These are phyloP conservation scores for Drosophila limbata DNA, from an alignment of 2,888 invertebrate genomes.

Conservation along the genomic window DNA sequence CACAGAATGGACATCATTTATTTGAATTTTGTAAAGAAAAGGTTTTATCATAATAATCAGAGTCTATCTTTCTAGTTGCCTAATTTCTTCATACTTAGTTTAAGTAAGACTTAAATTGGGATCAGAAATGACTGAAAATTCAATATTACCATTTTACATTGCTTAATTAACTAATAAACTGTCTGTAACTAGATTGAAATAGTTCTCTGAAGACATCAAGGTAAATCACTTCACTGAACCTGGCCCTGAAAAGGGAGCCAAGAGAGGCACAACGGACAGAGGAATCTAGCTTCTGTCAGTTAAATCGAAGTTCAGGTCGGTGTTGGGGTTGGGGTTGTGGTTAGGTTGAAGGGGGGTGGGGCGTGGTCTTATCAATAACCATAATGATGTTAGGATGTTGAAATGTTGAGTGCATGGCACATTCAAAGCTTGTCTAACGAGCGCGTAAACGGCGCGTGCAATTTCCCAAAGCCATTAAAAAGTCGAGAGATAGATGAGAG, in stretches of 20 bases:
- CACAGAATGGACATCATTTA: no score
- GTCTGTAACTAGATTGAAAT: slow-evolving; percentile 13
- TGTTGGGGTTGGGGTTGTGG: not conserved
- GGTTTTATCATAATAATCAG: no score
- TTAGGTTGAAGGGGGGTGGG: not conserved
- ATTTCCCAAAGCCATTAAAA: slow-evolving; percentile 79
- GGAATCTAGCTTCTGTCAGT: not conserved
- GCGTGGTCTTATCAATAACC: slow-evolving; percentile 72
- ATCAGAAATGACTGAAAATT: not conserved
- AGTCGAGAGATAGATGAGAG: slow-evolving; percentile 48
- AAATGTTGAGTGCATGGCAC: slow-evolving; percentile 47
- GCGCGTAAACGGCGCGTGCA: slow-evolving; percentile 80
- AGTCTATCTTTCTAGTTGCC: no score
- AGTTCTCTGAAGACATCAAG: slow-evolving; percentile 25
- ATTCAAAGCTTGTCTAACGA: slow-evolving; percentile 69
- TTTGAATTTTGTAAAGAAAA: no score
- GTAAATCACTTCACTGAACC: slow-evolving; percentile 22
- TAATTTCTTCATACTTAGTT: not conserved
- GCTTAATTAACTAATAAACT: slow-evolving; percentile 14
- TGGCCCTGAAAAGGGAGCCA: not conserved
- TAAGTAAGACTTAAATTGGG: not conserved
- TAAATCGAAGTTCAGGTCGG: not conserved
- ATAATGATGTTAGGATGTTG: slow-evolving; percentile 62
- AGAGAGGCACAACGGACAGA: not conserved
- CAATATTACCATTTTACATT: not conserved